Base-by-base conservation (phyloP, 2,113 vertebrate species). In the Candoia aspera region DNA sequence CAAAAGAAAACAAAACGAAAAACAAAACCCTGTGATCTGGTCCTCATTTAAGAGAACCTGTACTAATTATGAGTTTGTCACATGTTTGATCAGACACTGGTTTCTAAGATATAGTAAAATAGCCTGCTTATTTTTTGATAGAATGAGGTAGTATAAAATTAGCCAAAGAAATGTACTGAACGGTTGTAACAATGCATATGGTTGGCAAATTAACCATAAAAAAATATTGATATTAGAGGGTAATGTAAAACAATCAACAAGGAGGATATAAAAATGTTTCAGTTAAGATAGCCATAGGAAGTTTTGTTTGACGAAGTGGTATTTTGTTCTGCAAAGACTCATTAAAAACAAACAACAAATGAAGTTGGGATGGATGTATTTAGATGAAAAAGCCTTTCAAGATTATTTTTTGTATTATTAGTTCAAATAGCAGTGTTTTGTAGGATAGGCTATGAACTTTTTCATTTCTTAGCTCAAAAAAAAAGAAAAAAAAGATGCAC, bases 401-500 rank as follows among this genome's bases (percentile, higher is more conserved):
- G 23, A 62, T 53, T n/a, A 85, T 21, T 24, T 19, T 21, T 60
- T 91, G 6, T 8, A 60, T n/a, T 91, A 49, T 84, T 62, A 55
- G 29, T 62, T 93, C 55, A 37, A 92, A 24, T 58, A 26, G 2
- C 53, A 57, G 42, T 13, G 33, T 0, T 42, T 95, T 73, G 5
- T 55, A 19, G 24, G 12, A 87, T 21, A 53, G 37, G 6, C 13
- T 90, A 57, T 88, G 64, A 13, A 89, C 94, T 64, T 91, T 86
- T 86, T 53, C 0, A 0, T 8, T 2, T 10, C 92, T 9, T 87
- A 4, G 90, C 60, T 26, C 15, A 8, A 29, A 87, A 0, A 91
- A 91, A 93, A 87, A 0, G 90, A 91, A 93, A 49, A 55, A 90
- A 92, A 53, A 59, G 17, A 17, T 23, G 0, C 17, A 2, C 86